These are phyloP conservation scores for Dorcus parallelipipedus DNA, from an alignment of 2,888 invertebrate species.

Conservation along the genomic window DNA sequence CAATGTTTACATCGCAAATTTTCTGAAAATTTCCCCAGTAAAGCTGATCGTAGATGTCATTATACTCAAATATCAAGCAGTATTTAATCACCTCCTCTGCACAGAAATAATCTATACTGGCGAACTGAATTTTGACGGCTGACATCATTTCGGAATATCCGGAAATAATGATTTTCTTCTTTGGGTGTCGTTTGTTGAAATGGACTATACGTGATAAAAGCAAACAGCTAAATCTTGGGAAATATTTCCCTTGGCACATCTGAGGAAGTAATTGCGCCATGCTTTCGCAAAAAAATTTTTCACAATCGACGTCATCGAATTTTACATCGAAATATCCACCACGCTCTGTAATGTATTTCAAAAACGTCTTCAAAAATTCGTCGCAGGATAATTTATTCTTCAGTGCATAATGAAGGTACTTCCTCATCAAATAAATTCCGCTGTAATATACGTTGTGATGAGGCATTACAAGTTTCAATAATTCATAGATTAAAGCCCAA, in stretches of 20 bases:
- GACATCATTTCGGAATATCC: background rate
- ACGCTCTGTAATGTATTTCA: background rate
- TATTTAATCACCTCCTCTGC: background rate
- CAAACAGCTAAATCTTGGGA: background rate
- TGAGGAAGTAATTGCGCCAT: background rate
- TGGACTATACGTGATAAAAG: background rate
- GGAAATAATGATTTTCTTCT: background rate
- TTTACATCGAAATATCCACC: background rate
- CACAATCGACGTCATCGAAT: background rate
- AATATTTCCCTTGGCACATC: background rate
- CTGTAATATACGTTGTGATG: background rate
- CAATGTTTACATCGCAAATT: background rate
- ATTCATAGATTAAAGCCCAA: background rate
- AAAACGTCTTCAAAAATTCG: background rate
- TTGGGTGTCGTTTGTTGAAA: background rate
- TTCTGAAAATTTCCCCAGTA: background rate
- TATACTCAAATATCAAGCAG: background rate
- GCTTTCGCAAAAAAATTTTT: background rate
- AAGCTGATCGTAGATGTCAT: background rate
- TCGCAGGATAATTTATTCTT: background rate
- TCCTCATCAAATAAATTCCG: background rate
- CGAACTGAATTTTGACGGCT: background rate
- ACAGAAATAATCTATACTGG: background rate
- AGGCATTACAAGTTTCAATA: background rate
- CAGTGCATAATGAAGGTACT: background rate